Evolutionary conservation across 2,888 invertebrate genomes (phyloP), one percentile per base, ranked within the genome.

Genomic region (Allygus modestus): DNA sequence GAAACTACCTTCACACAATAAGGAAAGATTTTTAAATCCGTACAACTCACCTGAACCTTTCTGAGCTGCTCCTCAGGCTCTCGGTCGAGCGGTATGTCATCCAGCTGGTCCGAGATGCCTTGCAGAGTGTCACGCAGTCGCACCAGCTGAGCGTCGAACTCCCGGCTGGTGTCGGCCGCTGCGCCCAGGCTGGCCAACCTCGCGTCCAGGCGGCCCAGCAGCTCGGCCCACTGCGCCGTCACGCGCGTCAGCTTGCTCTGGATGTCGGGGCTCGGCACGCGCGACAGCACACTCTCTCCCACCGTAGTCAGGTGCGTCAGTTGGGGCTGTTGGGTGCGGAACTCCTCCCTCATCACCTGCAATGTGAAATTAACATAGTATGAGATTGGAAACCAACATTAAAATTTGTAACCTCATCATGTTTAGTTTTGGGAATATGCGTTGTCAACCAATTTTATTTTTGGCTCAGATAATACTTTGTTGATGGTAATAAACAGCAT

Each of bases 301-400:
- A 97, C 93, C 87, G 96, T 95, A 87, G 97, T 94, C 87, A 98
- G 92, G 89, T 97, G 96, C 85, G 96, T 94, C 85, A 98, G 91
- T 88, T 97, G 96, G 0, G 98, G 97, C 89, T 98, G 97, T 90
- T 99, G 98, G 0, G 96, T 95, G 85, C 97, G 94, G 93, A 98
- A 96, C 91, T 99, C 99, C 90, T 99, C 99, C 85, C 98, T 94
- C 75, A 99, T 92, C 0, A 99, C 98, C 93, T 98, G 96, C 1
- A 96, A 17, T 1, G n/a, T 61, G n/a, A 61, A 61, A 28, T 11
- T 12, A 54, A 54, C 31, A 41, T 20, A 26, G 65, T 65, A 37
- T 37, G 20, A 71, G 20, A 65, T 23, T 12, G 23, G 12, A 26
- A 82, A 17, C 23, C n/a, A 15, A 84, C 15, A 65, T 43, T 5